A percentile compares a stretch with the other conserved stretches of the same genome.
Conservation (phyloP, 2,797 vertebrate species). For the Tokudaia tokunoshimensis region DNA sequence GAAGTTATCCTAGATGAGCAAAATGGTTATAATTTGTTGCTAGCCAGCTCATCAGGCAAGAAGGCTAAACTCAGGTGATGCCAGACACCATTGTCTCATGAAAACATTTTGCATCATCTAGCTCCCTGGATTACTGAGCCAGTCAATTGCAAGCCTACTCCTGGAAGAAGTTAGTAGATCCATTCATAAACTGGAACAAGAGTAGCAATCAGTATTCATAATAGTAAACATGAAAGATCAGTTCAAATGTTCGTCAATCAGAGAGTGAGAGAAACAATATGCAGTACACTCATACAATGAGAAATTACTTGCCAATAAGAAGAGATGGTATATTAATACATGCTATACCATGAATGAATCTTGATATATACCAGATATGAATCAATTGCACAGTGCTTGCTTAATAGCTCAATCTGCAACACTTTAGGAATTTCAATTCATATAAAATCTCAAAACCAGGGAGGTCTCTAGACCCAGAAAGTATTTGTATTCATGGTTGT, state of each 20-base stretch:
- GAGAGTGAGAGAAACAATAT: not conserved
- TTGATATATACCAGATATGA: not conserved
- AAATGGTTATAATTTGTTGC: not conserved
- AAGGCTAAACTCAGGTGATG: not conserved
- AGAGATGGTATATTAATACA: not conserved
- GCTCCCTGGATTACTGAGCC: not conserved
- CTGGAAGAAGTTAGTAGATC: not conserved
- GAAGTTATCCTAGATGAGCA: not conserved
- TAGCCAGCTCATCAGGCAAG: not conserved
- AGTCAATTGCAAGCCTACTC: not conserved
- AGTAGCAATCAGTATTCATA: not conserved
- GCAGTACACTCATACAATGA: not conserved
- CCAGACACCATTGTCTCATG: not conserved
- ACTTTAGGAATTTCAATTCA: not conserved
- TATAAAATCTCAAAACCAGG: not conserved
- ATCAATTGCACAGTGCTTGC: not conserved
- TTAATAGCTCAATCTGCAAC: not conserved
- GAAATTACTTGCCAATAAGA: not conserved
- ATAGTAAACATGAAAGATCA: not conserved
- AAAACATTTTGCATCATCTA: not conserved
- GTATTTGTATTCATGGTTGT: not conserved
- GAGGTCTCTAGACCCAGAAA: not conserved
- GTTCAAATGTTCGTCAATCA: not conserved
- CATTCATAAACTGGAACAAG: not conserved
- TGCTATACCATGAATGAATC: not conserved